Conservation (phyloP, 2,888 invertebrate species). For the Conchocele bisecta region DNA sequence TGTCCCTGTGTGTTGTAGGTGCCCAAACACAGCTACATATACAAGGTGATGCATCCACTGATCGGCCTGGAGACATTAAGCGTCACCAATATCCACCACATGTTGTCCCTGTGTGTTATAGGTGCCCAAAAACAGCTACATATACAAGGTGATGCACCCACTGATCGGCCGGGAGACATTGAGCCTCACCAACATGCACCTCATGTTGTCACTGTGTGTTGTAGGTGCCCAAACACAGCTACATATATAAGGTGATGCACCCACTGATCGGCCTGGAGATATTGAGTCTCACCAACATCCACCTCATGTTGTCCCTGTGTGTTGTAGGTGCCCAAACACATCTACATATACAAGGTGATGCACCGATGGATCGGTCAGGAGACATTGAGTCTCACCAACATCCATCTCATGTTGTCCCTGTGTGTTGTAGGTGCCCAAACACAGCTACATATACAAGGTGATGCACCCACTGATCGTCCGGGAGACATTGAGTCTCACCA, state of each 20-base stretch:
- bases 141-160: constrained; percentile 36
- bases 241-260: constrained; percentile 27
- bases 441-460: constrained; percentile 34
- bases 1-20: too few species aligned
- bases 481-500: constrained; percentile 16
- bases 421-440: constrained; percentile 34
- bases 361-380: constrained; percentile 18
- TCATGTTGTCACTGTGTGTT: neutral
- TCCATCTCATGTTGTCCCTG: constrained; percentile 7
- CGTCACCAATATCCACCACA: too few species aligned
- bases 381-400: constrained; percentile 17
- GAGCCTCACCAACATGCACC: constrained; percentile 19
- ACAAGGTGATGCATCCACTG: too few species aligned
- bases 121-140: constrained; percentile 30
- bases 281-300: constrained; percentile 19
- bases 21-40: too few species aligned
- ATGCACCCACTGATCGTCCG: constrained; percentile 28
- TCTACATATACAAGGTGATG: constrained; percentile 29
- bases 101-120: too few species aligned
- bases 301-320: constrained; percentile 1
- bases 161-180: constrained; percentile 24
- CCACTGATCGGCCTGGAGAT: constrained; percentile 19
- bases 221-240: constrained; percentile 28
- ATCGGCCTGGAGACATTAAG: too few species aligned
- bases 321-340: constrained; percentile 27